Evolutionary conservation across 2,888 invertebrate species (phyloP).

Genomic region (Galerucella pusilla): DNA sequence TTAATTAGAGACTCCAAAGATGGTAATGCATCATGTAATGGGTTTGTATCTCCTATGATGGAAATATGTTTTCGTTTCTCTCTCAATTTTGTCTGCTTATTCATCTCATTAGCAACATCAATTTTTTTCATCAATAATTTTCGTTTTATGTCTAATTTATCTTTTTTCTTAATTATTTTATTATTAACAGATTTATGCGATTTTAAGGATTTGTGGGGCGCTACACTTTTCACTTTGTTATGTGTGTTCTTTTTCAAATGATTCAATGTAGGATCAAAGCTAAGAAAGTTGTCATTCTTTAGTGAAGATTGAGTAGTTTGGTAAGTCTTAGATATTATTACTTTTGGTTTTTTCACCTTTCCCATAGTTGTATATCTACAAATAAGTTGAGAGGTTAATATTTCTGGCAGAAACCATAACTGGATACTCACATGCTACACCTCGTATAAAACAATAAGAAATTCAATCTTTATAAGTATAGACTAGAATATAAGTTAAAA

Average conservation of each 20-base stretch:
- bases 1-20: conserved; percentile 56
- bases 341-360: conserved; percentile 35
- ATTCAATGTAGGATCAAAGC: background rate
- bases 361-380: conserved; percentile 35
- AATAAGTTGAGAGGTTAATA: background rate
- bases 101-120: conserved; percentile 54
- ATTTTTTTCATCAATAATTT: conserved; percentile 57
- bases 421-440: background rate
- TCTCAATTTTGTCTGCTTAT: conserved; percentile 53
- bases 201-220: conserved; percentile 58
- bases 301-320: background rate
- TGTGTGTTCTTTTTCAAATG: background rate
- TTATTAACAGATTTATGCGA: conserved; percentile 48
- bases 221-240: conserved; percentile 55
- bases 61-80: conserved; percentile 55
- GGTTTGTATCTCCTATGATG: conserved; percentile 57
- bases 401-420: background rate
- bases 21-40: conserved; percentile 59
- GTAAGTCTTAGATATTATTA: background rate
- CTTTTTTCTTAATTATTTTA: conserved; percentile 56
- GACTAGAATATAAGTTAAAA: too few species aligned
- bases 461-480: too few species aligned
- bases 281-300: background rate
- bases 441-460: too few species aligned
- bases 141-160: conserved; percentile 56